Evolutionary conservation across 2,797 vertebrate species (phyloP), one percentile per base, ranked within the genome.

Genomic region (Gambusia yucatana): DNA sequence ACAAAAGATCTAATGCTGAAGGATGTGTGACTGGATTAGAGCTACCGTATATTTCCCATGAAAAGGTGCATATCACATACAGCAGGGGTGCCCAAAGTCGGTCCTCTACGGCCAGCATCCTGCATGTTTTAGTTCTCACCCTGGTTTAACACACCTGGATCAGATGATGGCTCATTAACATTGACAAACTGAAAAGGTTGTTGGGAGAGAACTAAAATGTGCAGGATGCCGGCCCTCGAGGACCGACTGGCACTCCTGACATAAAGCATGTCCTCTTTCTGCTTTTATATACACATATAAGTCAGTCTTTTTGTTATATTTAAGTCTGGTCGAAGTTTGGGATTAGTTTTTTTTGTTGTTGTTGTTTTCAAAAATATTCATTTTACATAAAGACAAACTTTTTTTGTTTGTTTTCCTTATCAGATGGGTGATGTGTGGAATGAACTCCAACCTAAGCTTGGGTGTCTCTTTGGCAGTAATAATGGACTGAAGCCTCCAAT

Each of bases 391-490:
- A 69, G 13, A 30, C n/a, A 69, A 20, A 41, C 48, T 41, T 33
- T 46, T n/a, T 46, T n/a, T 39, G 4, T 39, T 39, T 43, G 13
- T 59, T 55, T 79, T 48, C 70, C 43, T 70, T 80, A 85, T 16
- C 91, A 99, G 98, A 99, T 99, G 98, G 97, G 97, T 78, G 96
- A 96, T 61, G 97, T 99, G 77, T 99, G 98, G 98, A 97, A 97
- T 1, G 97, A 98, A 81, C 92, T 99, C 93, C 98, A 97, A 83
- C 97, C 97, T n/a, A 99, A 98, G 91, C 88, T 99, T 11, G 97
- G 95, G 81, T 97, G 97, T 93, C 96, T 99, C 81, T 98, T 99
- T 1, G 91, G 95, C 0, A 90, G 94, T 76, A 94, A 95, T 30
- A 96, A 96, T 22, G 95, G 92, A 63, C 57, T 95, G 76, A 92